Conservation (phyloP, 2,888 invertebrate genomes). For the Drosophila rellima region DNA sequence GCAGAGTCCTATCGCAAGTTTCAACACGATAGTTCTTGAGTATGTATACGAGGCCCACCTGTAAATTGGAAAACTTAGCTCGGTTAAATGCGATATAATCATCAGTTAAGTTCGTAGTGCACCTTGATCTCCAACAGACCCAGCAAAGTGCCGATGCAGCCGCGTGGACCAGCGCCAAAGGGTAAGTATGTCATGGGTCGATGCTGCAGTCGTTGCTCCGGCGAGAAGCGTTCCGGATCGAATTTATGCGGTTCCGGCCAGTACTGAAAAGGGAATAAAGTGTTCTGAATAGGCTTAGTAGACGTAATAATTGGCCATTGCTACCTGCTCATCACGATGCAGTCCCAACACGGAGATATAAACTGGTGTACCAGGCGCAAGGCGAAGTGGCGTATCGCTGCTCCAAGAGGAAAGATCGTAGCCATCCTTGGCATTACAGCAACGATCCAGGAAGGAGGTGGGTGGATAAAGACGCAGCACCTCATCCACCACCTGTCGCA, state of each 20-base stretch:
- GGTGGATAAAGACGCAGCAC: constrained; percentile 83
- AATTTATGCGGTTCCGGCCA: constrained; percentile 80
- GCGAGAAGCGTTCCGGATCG: constrained; percentile 81
- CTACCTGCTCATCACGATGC: constrained; percentile 82
- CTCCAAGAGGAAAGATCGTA: constrained; percentile 74
- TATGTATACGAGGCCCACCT: constrained; percentile 79
- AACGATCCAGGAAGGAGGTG: constrained; percentile 82
- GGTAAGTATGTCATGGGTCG: constrained; percentile 79
- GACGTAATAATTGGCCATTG: neutral
- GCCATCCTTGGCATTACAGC: constrained; percentile 70
- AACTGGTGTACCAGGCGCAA: constrained; percentile 82
- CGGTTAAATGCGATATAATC: neutral
- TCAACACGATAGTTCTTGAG: constrained; percentile 78
- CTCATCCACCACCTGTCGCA: constrained; percentile 85
- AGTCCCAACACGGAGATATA: constrained; percentile 81
- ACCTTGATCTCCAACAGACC: constrained; percentile 78
- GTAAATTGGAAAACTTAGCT: neutral
- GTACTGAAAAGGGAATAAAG: constrained; percentile 50
- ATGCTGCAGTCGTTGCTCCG: constrained; percentile 71
- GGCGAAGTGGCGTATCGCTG: constrained; percentile 39
- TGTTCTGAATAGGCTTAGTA: neutral
- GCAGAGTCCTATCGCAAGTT: constrained; percentile 59
- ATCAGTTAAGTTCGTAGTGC: neutral
- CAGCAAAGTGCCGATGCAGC: constrained; percentile 82
- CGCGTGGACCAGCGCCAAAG: constrained; percentile 81